Evolutionary conservation across 2,888 invertebrate genomes (phyloP).

Genomic region (Agonopterix subpropinquella): DNA sequence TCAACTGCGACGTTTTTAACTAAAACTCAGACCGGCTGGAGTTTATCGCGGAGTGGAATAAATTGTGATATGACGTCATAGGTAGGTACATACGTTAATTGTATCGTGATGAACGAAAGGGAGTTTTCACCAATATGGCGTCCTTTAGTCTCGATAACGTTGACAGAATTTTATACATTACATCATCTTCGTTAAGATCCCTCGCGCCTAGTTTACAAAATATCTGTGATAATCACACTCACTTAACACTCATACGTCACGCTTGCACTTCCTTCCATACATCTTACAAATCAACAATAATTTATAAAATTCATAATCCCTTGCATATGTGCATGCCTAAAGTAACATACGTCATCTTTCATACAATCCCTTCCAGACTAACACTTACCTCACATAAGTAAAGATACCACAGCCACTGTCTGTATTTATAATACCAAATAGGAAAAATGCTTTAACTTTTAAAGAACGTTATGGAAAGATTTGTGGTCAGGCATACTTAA

Average conservation of each 20-base stretch:
- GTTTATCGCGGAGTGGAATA: neutral
- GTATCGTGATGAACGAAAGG: slow-evolving; percentile 51
- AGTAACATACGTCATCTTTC: slow-evolving; percentile 66
- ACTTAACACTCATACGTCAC: slow-evolving; percentile 37
- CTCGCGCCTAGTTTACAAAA: slow-evolving; percentile 64
- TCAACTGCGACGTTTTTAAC: too few species aligned
- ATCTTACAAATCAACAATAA: slow-evolving; percentile 67
- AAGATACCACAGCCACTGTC: slow-evolving; percentile 76
- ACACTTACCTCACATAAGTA: slow-evolving; percentile 67
- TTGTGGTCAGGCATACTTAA: slow-evolving; percentile 60
- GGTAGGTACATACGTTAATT: neutral
- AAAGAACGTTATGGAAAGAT: slow-evolving; percentile 56
- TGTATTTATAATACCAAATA: slow-evolving; percentile 76
- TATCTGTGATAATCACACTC: slow-evolving; percentile 50
- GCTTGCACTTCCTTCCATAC: slow-evolving; percentile 47
- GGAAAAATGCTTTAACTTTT: slow-evolving; percentile 69
- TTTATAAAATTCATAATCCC: slow-evolving; percentile 74
- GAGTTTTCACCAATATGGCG: slow-evolving; percentile 65
- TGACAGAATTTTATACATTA: slow-evolving; percentile 64
- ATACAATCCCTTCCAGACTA: slow-evolving; percentile 48
- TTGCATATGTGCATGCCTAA: slow-evolving; percentile 74
- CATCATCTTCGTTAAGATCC: slow-evolving; percentile 55
- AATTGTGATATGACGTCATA: neutral
- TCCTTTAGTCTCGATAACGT: slow-evolving; percentile 50
- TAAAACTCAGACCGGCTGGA: too few species aligned